Base-by-base conservation (phyloP, 2,888 invertebrate genomes). In the Leucophora obtusa region DNA sequence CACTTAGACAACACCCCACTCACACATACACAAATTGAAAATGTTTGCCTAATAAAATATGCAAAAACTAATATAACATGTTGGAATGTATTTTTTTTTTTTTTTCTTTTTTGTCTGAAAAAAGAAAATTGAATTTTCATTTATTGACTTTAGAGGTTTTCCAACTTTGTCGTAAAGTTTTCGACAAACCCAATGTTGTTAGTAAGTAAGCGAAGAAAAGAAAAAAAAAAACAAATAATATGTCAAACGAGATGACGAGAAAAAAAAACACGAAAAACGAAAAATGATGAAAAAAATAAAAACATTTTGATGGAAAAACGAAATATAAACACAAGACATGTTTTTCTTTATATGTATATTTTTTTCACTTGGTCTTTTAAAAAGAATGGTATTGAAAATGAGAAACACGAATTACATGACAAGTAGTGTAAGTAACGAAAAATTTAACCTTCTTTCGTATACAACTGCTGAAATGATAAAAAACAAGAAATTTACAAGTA, bases 91-190 rank as follows among this genome's bases (percentile, higher is more conserved):
- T 18, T 56, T 62, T 54, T 38, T 14, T 10, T 38, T 72, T 33
- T 14, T 10, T n/a, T 38, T 56, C 17, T 58, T 14, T 71, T 54
- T 33, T 69, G 24, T 1, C 24, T n/a, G 10, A 33, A 63, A n/a
- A 53, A 54, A 54, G 71, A 69, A 82, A 82, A 82, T 78, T 82
- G 75, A 82, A 82, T 82, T 82, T 82, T 78, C 72, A 56, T 79
- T 75, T 82, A 82, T 82, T 82, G 79, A 82, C 74, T 79, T 81
- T 74, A 66, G 77, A 76, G 81, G 81, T 77, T 81, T 28, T 81
- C 69, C 47, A 73, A 66, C 73, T 77, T 77, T 66, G 77, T 73
- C 66, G 51, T 63, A 47, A 70, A 76, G 65, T 69, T 76, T 77
- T 43, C 53, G 53, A 54, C 53, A 54, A 62, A 53, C 21, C 33